Evolutionary conservation across 2,797 vertebrate species (phyloP).

Genomic region (Glyptemys insculpta): DNA sequence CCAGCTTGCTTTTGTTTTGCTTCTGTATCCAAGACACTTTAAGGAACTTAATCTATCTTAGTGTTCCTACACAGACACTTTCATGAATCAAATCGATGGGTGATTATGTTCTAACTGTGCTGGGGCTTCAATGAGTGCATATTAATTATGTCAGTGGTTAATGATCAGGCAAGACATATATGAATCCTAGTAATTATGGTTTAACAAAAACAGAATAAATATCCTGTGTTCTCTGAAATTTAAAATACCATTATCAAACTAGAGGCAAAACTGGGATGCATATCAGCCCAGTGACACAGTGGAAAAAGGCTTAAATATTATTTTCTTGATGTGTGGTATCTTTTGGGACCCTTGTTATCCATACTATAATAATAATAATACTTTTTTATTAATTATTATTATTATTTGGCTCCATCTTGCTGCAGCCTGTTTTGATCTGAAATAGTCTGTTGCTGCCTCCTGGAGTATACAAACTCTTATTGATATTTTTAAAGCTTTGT

Average conservation of each 20-base stretch:
- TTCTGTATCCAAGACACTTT: constrained; percentile 76
- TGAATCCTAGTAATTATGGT: constrained; percentile 41
- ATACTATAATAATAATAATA: neutral
- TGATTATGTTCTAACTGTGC: constrained; percentile 82
- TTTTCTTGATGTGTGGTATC: neutral
- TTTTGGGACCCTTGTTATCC: neutral
- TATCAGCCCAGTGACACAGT: accelerated
- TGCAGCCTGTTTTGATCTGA: neutral
- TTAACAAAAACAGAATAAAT: constrained; percentile 48
- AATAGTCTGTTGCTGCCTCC: neutral
- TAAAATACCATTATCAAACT: neutral
- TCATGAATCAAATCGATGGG: constrained; percentile 82
- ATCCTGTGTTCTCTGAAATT: neutral
- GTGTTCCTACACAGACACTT: constrained; percentile 76
- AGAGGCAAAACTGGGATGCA: neutral
- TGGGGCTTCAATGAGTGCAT: constrained; percentile 75
- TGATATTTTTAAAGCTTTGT: neutral
- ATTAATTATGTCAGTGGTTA: constrained; percentile 81
- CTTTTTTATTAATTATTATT: too few species aligned
- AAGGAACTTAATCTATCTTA: constrained; percentile 79
- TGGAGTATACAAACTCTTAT: neutral
- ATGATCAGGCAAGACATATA: constrained; percentile 74
- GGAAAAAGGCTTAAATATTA: neutral
- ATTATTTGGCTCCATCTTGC: neutral
- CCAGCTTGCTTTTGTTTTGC: constrained; percentile 76